A percentile compares a stretch with the other conserved stretches of the same genome.
Conservation (phyloP, 2,888 invertebrate genomes). For the Pycnomerus fuliginosus region DNA sequence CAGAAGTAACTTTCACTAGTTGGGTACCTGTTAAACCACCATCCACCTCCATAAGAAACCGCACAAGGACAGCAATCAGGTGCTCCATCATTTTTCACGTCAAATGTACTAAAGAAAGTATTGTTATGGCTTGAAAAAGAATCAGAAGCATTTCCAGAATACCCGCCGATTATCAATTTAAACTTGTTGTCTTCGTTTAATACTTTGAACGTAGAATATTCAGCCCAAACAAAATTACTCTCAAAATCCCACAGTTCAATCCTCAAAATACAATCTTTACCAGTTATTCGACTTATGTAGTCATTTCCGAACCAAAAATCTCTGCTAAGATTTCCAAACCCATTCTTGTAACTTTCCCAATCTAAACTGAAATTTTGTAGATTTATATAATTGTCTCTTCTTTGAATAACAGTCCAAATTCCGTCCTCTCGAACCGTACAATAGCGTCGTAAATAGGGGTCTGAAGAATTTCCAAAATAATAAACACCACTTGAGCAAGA, state of each 20-base stretch:
- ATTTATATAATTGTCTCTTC: constrained; percentile 48
- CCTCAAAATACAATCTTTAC: constrained; percentile 52
- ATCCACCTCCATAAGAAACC: constrained; percentile 58
- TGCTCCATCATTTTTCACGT: constrained; percentile 55
- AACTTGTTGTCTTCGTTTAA: constrained; percentile 53
- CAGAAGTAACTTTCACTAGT: too few relatives aligned
- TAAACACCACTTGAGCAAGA: constrained; percentile 52
- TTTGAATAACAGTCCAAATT: constrained; percentile 59
- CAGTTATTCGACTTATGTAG: constrained; percentile 54
- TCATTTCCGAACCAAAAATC: constrained; percentile 66
- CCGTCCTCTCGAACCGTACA: constrained; percentile 56
- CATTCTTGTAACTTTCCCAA: constrained; percentile 59
- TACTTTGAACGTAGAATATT: constrained; percentile 50
- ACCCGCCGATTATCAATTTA: constrained; percentile 53
- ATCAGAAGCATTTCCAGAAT: constrained; percentile 57
- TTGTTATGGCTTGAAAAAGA: constrained; percentile 57
- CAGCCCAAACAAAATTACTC: constrained; percentile 54
- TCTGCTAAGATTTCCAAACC: constrained; percentile 57
- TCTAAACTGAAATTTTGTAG: constrained; percentile 57
- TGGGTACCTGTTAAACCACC: constrained; percentile 64
- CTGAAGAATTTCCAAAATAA: constrained; percentile 33
- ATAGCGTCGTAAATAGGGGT: constrained; percentile 44
- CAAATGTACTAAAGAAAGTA: constrained; percentile 55
- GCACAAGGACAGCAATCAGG: constrained; percentile 59
- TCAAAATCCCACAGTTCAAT: constrained; percentile 58